Conservation (phyloP, 1,140 invertebrate genomes). For the Scylla paramamosain region DNA sequence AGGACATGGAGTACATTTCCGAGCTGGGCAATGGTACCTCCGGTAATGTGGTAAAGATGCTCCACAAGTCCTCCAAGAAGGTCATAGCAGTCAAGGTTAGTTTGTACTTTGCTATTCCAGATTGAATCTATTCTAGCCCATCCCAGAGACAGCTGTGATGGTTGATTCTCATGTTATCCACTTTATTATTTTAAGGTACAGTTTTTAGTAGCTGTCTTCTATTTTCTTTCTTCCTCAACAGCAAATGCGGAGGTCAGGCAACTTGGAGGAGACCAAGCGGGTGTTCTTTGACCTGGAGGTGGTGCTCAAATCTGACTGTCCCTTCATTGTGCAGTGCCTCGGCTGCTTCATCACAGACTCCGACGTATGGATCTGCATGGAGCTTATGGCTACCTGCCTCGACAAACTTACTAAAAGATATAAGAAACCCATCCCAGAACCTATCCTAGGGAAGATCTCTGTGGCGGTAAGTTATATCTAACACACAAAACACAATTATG, state of each 20-base stretch:
- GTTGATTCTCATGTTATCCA: no score
- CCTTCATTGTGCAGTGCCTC: conserved; percentile 97
- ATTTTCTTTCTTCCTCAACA: conserved; percentile 79
- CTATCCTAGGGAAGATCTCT: conserved; percentile 97
- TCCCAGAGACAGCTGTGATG: not conserved
- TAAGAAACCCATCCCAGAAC: conserved; percentile 95
- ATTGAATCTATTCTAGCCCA: not conserved
- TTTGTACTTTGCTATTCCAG: conserved; percentile 48
- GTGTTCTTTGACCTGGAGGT: conserved; percentile 99
- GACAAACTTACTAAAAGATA: conserved; percentile 96
- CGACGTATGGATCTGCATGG: conserved; percentile 87
- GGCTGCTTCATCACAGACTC: conserved; percentile 98
- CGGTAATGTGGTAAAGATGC: conserved; percentile 98
- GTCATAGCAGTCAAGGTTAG: conserved; percentile 96
- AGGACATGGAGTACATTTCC: conserved; percentile 92
- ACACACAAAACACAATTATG: not conserved
- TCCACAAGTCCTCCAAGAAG: conserved; percentile 90
- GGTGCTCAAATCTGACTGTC: conserved; percentile 97
- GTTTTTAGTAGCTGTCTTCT: conserved; percentile 36
- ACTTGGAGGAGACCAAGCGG: conserved; percentile 97
- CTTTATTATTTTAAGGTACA: no score
- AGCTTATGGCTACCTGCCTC: conserved; percentile 98
- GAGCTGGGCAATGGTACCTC: conserved; percentile 97
- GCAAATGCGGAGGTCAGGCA: conserved; percentile 98
- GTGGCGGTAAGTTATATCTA: conserved; percentile 88